These are phyloP conservation scores for Gorsachius magnificus DNA, from an alignment of 2,797 vertebrate genomes.

Conservation along the genomic window DNA sequence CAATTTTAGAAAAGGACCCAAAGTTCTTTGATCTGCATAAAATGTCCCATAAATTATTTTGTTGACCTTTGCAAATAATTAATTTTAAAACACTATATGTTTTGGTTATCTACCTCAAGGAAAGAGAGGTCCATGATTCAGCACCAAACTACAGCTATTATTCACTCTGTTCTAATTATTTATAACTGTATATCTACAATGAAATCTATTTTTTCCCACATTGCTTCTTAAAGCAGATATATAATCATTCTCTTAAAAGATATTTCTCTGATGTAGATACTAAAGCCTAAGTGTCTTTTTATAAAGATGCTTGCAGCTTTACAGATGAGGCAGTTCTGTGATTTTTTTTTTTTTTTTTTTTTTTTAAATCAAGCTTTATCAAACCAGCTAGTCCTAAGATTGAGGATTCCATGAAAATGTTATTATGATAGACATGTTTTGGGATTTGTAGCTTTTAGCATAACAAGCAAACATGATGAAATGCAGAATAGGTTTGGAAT, in stretches of 20 bases:
- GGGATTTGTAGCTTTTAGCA: background rate
- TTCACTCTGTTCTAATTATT: background rate
- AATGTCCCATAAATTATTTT: conserved; percentile 53
- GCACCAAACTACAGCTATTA: background rate
- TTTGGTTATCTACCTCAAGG: background rate
- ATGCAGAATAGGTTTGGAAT: background rate
- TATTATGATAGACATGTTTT: background rate
- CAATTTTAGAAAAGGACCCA: conserved; percentile 51
- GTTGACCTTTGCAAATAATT: conserved; percentile 62
- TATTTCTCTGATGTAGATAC: background rate
- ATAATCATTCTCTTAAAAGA: background rate
- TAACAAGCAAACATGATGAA: background rate
- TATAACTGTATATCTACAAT: background rate
- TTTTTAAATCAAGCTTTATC: background rate
- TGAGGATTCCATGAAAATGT: background rate
- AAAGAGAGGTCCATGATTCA: background rate
- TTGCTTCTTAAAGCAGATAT: background rate
- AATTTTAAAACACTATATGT: conserved; percentile 34
- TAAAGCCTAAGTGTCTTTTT: background rate
- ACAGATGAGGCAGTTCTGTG: background rate
- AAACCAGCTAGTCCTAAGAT: background rate
- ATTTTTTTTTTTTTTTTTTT: background rate
- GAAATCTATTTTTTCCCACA: background rate
- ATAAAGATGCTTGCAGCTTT: background rate
- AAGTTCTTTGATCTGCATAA: conserved; percentile 56